phyloP scores from a whole-genome alignment of 2,888 invertebrate genomes.

The Agriopis marginaria region DNA sequence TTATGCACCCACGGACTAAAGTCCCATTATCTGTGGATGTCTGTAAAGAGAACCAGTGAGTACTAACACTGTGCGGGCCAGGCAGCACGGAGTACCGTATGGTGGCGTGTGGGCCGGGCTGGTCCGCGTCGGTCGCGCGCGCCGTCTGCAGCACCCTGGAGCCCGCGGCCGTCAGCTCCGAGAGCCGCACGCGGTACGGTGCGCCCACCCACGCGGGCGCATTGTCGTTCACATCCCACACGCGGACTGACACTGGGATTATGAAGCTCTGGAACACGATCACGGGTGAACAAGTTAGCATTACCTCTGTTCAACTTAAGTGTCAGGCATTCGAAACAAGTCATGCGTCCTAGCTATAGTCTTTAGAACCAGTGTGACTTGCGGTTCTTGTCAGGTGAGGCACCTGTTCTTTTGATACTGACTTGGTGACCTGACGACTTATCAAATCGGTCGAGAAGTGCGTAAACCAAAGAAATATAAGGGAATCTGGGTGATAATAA shows the following conservation, averaged over 20 bases:
- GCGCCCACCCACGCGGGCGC: slow-evolving; percentile 93
- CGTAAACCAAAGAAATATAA: no score
- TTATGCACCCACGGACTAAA: no score
- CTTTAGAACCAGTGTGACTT: no score
- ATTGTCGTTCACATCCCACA: slow-evolving; percentile 97
- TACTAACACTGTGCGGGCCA: slow-evolving; percentile 90
- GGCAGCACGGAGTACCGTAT: slow-evolving; percentile 93
- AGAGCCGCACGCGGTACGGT: slow-evolving; percentile 93
- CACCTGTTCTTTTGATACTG: no score
- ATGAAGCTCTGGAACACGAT: slow-evolving; percentile 88
- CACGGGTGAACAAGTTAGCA: background rate
- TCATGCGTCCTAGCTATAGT: no score
- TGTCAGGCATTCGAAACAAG: background rate
- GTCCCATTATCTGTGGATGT: no score
- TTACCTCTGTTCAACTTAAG: background rate
- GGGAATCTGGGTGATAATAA: no score
- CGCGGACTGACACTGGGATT: slow-evolving; percentile 93
- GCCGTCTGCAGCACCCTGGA: slow-evolving; percentile 92
- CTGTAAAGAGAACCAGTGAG: background rate
- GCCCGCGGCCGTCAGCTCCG: slow-evolving; percentile 91
- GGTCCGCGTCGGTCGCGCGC: slow-evolving; percentile 93
- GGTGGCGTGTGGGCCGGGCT: slow-evolving; percentile 95
- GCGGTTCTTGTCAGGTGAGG: no score
- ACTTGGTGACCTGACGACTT: no score
- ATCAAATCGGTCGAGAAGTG: no score